phyloP scores from a whole-genome alignment of 2,113 vertebrate genomes.

The Xenotilapia leptura region DNA sequence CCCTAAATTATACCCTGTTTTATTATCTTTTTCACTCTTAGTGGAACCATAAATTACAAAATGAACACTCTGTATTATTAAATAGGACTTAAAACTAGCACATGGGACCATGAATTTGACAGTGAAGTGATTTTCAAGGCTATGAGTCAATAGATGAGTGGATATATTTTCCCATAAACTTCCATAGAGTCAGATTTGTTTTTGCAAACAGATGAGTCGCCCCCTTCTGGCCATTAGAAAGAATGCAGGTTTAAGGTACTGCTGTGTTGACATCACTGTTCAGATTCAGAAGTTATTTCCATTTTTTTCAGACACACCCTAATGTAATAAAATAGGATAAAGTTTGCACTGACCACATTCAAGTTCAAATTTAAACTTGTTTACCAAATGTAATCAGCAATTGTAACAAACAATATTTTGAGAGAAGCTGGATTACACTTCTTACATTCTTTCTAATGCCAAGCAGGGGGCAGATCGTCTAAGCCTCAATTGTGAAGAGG shows the following conservation, averaged over 20 bases:
- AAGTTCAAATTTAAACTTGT: not conserved
- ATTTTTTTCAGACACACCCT: not conserved
- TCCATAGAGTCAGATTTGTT: not conserved
- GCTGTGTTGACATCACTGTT: not conserved
- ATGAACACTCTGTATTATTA: not conserved
- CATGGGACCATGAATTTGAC: not conserved
- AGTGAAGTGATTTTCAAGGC: not conserved
- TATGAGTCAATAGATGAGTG: not conserved
- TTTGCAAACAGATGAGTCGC: not conserved
- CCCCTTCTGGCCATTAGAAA: not conserved
- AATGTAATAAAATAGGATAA: not conserved
- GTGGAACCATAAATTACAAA: not conserved
- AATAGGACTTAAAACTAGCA: not conserved
- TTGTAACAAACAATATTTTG: not conserved
- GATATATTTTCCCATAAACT: not conserved
- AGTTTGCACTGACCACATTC: not conserved
- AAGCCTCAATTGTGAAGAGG: not conserved
- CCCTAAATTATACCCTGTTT: not conserved
- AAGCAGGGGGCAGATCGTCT: not conserved
- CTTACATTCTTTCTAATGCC: not conserved
- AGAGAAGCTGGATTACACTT: not conserved
- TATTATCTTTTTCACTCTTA: not conserved
- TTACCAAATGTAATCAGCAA: not conserved
- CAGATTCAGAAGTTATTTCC: not conserved
- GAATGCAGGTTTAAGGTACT: not conserved